A percentile compares a stretch with the other conserved stretches of the same genome.
These are phyloP conservation scores for Imbricaverruca yamaguchii DNA, from an alignment of 2,888 invertebrate genomes.

Conservation along the genomic window DNA sequence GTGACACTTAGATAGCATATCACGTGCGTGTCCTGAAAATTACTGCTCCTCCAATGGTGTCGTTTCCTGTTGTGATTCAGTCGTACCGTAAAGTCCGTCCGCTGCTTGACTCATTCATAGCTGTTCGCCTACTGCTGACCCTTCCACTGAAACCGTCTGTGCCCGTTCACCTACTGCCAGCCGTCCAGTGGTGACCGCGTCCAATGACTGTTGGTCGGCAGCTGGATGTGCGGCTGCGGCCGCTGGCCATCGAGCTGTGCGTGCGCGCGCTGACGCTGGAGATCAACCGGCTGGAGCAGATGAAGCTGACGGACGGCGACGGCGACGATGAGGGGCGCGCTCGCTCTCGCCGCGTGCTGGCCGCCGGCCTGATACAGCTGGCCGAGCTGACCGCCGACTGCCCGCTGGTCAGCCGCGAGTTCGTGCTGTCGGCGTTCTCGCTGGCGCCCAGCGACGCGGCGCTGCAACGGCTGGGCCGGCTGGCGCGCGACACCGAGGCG, in stretches of 20 bases:
- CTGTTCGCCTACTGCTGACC: no score
- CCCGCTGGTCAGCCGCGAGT: constrained; percentile 58
- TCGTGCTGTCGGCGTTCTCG: constrained; percentile 65
- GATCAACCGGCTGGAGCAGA: constrained; percentile 63
- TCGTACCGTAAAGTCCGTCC: no score
- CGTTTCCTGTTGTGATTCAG: no score
- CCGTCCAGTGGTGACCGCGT: no score
- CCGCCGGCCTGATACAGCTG: constrained; percentile 56
- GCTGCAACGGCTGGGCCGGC: constrained; percentile 51
- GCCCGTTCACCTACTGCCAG: no score
- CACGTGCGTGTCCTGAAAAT: no score
- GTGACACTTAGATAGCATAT: no score
- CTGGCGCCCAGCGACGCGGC: constrained; percentile 57
- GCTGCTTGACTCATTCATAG: no score
- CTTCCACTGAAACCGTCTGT: no score
- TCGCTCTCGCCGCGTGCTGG: constrained; percentile 46
- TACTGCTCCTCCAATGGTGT: no score
- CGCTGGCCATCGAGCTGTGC: constrained; percentile 62
- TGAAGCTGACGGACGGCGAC: constrained; percentile 50
- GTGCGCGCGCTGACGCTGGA: constrained; percentile 66
- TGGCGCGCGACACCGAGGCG: constrained; percentile 43
- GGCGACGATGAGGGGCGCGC: not conserved
- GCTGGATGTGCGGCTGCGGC: constrained; percentile 45
- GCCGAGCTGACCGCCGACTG: constrained; percentile 54
- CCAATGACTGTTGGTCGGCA: constrained; percentile 24